Percentiles rank a stretch among this genome's conserved stretches.
Conservation (phyloP, 2,888 invertebrate genomes). For the Rhodophaea formosa region DNA sequence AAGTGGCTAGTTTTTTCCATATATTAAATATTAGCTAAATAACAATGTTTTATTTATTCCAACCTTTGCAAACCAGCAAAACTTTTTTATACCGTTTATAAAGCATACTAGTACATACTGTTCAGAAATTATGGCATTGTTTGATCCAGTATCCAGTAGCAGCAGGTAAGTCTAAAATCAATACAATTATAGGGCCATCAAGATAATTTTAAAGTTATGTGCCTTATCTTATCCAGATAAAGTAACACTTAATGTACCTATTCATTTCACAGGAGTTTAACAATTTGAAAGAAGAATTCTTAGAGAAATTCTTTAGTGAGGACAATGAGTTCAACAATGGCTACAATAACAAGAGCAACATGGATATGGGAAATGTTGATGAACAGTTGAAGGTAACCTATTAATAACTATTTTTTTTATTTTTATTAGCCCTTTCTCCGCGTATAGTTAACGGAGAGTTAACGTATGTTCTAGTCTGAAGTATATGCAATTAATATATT, state of each 20-base stretch:
- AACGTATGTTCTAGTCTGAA: too few relatives aligned
- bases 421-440: too few relatives aligned
- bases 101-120: not conserved
- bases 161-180: not conserved
- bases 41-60: not conserved
- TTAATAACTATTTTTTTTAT: not conserved
- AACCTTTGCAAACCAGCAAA: too few relatives aligned
- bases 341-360: constrained; percentile 37
- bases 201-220: not conserved
- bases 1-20: not conserved
- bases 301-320: constrained; percentile 65
- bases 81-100: too few relatives aligned
- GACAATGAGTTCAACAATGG: constrained; percentile 56
- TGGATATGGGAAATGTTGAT: constrained; percentile 42
- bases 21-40: not conserved
- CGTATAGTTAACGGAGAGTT: too few relatives aligned
- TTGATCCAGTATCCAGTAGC: not conserved
- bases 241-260: not conserved
- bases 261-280: constrained; percentile 57
- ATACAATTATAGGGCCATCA: not conserved
- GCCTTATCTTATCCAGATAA: too few relatives aligned
- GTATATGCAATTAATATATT: too few relatives aligned
- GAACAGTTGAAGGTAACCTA: constrained; percentile 61
- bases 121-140: not conserved
- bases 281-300: constrained; percentile 67